These are phyloP conservation scores for Hepsetus odoe DNA, from an alignment of 2,113 vertebrate genomes.

Conservation along the genomic window DNA sequence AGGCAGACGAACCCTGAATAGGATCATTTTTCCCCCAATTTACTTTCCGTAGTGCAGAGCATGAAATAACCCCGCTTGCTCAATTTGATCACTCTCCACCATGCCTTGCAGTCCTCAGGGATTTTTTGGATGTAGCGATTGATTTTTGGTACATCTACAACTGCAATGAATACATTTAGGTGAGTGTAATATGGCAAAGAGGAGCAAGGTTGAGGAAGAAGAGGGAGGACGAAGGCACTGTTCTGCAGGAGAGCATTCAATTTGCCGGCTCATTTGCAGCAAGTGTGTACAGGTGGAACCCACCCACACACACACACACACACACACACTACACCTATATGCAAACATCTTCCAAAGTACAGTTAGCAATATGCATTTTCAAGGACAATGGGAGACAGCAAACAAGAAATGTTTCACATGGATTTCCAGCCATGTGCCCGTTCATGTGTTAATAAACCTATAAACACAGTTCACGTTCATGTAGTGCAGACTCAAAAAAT, in stretches of 20 bases:
- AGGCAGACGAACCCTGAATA: conserved; percentile 8
- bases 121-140: conserved; percentile 16
- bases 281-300: conserved; percentile 46
- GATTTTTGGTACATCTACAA: conserved; percentile 38
- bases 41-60: conserved; percentile 22
- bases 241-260: conserved; percentile 48
- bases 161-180: conserved; percentile 31
- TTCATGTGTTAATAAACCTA: not conserved
- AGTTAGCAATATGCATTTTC: conserved; percentile 32
- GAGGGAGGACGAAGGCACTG: conserved; percentile 4
- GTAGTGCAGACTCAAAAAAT: not conserved
- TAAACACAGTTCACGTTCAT: not conserved
- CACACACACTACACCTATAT: conserved; percentile 28
- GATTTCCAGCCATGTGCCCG: not conserved
- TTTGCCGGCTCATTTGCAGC: conserved; percentile 58
- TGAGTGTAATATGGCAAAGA: not conserved
- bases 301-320: conserved; percentile 32
- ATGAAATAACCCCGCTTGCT: conserved; percentile 17
- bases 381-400: conserved; percentile 39
- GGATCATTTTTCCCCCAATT: conserved; percentile 12
- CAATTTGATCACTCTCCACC: conserved; percentile 31
- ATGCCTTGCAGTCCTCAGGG: not conserved
- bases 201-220: not conserved
- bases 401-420: conserved; percentile 10
- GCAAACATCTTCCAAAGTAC: conserved; percentile 44